These are phyloP conservation scores for Phaethornis superciliosus DNA, from an alignment of 2,113 vertebrate species.

Conservation along the genomic window DNA sequence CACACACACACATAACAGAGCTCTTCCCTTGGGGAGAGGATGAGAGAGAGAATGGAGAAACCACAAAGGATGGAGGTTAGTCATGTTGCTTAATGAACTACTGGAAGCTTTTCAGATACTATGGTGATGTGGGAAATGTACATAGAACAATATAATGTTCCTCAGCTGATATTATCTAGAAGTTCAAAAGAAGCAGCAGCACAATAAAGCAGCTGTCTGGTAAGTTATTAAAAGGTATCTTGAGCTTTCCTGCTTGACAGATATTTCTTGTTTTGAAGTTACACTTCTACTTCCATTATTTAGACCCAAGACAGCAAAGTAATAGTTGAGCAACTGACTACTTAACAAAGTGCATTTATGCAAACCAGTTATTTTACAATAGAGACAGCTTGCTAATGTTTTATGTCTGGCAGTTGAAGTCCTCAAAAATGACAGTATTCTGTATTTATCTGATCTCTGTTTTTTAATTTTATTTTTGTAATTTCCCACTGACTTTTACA, in stretches of 20 bases:
- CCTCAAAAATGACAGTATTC: not conserved
- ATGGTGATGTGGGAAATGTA: slow-evolving; percentile 48
- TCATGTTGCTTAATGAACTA: slow-evolving; percentile 61
- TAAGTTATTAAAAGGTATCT: slow-evolving; percentile 40
- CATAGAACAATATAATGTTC: slow-evolving; percentile 39
- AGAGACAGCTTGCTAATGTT: not conserved
- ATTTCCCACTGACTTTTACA: not conserved
- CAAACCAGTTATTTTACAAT: not conserved
- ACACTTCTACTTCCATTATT: slow-evolving; percentile 36
- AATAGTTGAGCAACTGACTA: not conserved
- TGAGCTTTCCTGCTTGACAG: slow-evolving; percentile 56
- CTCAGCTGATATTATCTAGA: slow-evolving; percentile 50
- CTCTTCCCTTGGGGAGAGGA: slow-evolving; percentile 15
- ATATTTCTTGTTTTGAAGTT: slow-evolving; percentile 66
- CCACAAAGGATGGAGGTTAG: slow-evolving; percentile 56
- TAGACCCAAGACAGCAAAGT: slow-evolving; percentile 21
- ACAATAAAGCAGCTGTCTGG: slow-evolving; percentile 29
- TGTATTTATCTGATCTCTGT: not conserved
- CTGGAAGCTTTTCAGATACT: slow-evolving; percentile 63
- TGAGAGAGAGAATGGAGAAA: slow-evolving; percentile 36
- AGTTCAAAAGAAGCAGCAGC: slow-evolving; percentile 55
- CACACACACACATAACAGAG: not conserved
- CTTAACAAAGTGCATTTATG: not conserved
- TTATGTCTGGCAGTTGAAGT: not conserved
- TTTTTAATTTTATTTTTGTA: not conserved